Conservation (phyloP, 2,113 vertebrate genomes). For the Meles meles region DNA sequence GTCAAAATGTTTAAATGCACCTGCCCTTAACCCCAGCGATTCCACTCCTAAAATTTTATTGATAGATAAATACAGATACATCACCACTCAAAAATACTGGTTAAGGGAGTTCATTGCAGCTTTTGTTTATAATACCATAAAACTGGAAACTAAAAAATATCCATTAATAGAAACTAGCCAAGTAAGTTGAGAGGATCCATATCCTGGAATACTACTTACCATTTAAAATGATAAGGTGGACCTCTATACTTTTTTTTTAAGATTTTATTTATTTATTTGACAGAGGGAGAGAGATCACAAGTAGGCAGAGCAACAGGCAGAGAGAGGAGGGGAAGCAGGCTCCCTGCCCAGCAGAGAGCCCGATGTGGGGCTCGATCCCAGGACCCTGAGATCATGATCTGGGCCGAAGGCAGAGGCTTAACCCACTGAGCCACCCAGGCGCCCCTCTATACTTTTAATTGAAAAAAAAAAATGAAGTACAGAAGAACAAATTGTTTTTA, state of each 20-base stretch:
- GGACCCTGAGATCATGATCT: too few relatives aligned
- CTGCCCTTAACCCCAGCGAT: not conserved
- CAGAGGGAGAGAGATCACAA: too few relatives aligned
- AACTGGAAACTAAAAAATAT: constrained; percentile 14
- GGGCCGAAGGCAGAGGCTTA: too few relatives aligned
- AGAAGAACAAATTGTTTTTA: not conserved
- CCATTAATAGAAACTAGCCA: not conserved
- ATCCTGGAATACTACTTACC: not conserved
- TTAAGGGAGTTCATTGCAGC: not conserved
- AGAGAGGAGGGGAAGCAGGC: too few relatives aligned
- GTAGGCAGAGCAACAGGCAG: too few relatives aligned
- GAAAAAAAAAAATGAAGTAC: not conserved
- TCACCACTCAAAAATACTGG: not conserved
- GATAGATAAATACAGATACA: not conserved
- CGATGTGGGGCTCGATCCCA: too few relatives aligned
- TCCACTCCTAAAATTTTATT: not conserved
- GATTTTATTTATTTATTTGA: too few relatives aligned
- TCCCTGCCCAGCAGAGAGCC: too few relatives aligned
- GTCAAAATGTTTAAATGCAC: not conserved
- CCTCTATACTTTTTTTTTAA: not conserved
- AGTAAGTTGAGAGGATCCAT: not conserved
- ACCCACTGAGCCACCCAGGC: too few relatives aligned
- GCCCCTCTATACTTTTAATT: not conserved
- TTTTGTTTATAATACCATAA: constrained; percentile 7
- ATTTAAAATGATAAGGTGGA: not conserved